phyloP scores from a whole-genome alignment of 1,140 invertebrate genomes.

The Trachymyrmex septentrionalis region DNA sequence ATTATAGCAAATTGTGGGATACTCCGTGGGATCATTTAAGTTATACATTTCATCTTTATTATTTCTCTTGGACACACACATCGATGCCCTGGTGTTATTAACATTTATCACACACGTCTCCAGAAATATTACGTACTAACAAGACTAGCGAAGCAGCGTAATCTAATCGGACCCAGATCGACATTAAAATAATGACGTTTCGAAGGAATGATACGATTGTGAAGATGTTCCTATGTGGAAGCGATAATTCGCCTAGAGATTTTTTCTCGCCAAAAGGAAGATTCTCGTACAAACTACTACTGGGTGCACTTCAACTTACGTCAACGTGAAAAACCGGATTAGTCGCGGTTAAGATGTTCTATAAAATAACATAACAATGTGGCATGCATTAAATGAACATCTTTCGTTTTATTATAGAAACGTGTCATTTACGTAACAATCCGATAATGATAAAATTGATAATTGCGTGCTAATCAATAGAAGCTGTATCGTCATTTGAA shows the following conservation, averaged over 20 bases:
- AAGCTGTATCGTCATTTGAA: not conserved
- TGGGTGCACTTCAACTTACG: constrained; percentile 85
- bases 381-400: constrained; percentile 82
- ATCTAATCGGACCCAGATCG: constrained; percentile 63
- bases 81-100: constrained; percentile 38
- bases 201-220: constrained; percentile 29
- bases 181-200: constrained; percentile 9
- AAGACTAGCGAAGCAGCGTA: constrained; percentile 80
- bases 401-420: constrained; percentile 9
- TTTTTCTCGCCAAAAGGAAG: constrained; percentile 44
- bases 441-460: not conserved
- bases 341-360: constrained; percentile 87
- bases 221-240: constrained; percentile 56
- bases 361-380: constrained; percentile 86
- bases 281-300: constrained; percentile 79
- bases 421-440: constrained; percentile 25
- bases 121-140: constrained; percentile 56
- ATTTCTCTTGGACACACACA: constrained; percentile 26
- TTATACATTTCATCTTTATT: not conserved
- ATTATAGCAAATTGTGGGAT: constrained; percentile 23
- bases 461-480: constrained; percentile 6
- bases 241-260: constrained; percentile 64
- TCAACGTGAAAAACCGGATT: constrained; percentile 87
- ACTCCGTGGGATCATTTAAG: not conserved
- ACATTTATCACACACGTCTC: constrained; percentile 50